Conservation (phyloP, 2,113 vertebrate species). For the Picathartes gymnocephalus region DNA sequence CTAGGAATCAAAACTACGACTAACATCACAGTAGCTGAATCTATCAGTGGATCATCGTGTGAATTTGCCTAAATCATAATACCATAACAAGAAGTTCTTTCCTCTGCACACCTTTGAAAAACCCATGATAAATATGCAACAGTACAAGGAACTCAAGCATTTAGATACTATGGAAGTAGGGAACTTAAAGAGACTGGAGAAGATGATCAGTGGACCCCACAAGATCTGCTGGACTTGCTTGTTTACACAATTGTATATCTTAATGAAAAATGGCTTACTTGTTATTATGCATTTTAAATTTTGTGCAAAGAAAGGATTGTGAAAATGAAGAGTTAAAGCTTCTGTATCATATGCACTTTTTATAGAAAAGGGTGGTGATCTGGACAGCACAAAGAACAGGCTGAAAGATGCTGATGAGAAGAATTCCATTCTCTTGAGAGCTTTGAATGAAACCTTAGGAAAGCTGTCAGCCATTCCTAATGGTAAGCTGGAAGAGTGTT, state of each 20-base stretch:
- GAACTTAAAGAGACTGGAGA: neutral
- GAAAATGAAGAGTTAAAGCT: neutral
- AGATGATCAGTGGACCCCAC: neutral
- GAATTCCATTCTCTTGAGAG: constrained; percentile 80
- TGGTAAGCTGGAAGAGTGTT: constrained; percentile 71
- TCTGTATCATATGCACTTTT: neutral
- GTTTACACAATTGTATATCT: neutral
- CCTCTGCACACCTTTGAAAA: neutral
- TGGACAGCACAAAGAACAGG: constrained; percentile 77
- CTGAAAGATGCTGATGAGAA: constrained; percentile 81
- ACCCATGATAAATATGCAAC: neutral
- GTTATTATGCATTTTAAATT: neutral
- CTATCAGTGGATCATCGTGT: neutral
- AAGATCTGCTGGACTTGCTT: neutral
- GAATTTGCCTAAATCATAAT: neutral
- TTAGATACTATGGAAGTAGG: neutral
- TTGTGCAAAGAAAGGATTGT: neutral
- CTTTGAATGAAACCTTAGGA: constrained; percentile 85
- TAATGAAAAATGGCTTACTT: neutral
- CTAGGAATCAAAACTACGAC: neutral
- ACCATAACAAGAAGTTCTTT: neutral
- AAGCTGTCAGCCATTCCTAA: constrained; percentile 86
- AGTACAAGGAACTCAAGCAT: neutral
- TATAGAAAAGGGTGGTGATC: constrained; percentile 77
- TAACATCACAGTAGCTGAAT: neutral